A percentile compares a stretch with the other conserved stretches of the same genome.
These are phyloP conservation scores for Tiliacea aurago DNA, from an alignment of 2,888 invertebrate genomes.

Conservation along the genomic window DNA sequence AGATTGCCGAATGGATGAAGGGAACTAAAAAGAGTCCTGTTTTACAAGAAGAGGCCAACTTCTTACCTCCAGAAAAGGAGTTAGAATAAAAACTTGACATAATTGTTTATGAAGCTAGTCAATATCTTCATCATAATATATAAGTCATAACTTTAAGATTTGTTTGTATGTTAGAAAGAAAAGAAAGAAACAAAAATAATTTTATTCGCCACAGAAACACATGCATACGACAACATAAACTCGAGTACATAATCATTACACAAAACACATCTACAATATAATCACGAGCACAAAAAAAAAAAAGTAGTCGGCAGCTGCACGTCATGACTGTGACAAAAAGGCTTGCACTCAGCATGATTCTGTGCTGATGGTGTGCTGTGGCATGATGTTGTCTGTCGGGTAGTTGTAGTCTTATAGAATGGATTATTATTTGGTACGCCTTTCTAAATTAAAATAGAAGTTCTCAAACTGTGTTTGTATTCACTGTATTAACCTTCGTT, in stretches of 20 bases:
- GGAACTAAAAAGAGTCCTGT: constrained; percentile 31
- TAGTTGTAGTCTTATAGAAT: background rate
- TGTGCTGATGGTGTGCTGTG: too few relatives aligned
- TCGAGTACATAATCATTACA: too few relatives aligned
- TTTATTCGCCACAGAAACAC: too few relatives aligned
- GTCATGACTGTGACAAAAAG: too few relatives aligned
- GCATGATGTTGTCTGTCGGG: background rate
- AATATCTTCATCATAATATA: background rate
- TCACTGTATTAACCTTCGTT: background rate
- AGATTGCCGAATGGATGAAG: constrained; percentile 52
- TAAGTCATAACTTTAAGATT: constrained; percentile 1
- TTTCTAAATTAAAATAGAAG: background rate
- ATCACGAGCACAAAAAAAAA: too few relatives aligned
- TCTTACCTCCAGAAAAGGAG: constrained; percentile 31
- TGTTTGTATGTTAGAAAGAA: too few relatives aligned
- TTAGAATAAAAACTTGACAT: background rate
- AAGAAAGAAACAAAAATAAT: too few relatives aligned
- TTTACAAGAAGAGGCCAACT: constrained; percentile 30
- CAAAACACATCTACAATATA: too few relatives aligned
- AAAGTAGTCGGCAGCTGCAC: too few relatives aligned
- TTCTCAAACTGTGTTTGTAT: background rate
- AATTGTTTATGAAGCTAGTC: constrained; percentile 31
- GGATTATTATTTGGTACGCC: background rate
- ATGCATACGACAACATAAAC: too few relatives aligned
- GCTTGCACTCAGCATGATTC: too few relatives aligned